A percentile compares a stretch with the other conserved stretches of the same genome.
Evolutionary conservation across 2,113 vertebrate genomes (phyloP).

Genomic region (Chlamydotis undulata): DNA sequence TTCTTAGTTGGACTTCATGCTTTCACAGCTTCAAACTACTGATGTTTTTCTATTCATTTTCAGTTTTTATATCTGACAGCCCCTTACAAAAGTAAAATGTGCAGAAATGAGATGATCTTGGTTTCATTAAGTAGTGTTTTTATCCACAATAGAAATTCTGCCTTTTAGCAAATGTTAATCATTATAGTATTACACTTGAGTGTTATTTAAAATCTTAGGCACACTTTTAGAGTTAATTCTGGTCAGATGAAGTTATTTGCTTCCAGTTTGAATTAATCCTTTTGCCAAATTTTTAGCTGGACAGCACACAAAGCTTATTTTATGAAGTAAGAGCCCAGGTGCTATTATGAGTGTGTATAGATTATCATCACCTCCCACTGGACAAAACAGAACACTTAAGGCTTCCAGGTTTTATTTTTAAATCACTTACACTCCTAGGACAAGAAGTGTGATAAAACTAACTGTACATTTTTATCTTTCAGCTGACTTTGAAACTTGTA

Average conservation of each 20-base stretch:
- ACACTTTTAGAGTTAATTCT: constrained; percentile 17
- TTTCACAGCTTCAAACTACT: background rate
- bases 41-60: background rate
- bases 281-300: constrained; percentile 43
- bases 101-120: background rate
- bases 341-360: background rate
- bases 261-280: constrained; percentile 9
- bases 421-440: background rate
- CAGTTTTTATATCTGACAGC: background rate
- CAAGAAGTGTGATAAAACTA: background rate
- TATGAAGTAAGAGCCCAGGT: constrained; percentile 59
- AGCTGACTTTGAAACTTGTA: background rate
- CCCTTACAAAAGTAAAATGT: background rate
- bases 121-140: background rate
- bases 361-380: constrained; percentile 38
- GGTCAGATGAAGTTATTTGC: constrained; percentile 21
- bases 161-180: background rate
- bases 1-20: background rate
- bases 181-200: background rate
- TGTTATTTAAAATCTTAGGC: background rate
- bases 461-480: background rate
- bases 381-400: background rate
- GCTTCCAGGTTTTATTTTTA: constrained; percentile 52
- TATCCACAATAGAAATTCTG: background rate
- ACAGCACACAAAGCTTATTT: constrained; percentile 30